Evolutionary conservation across 1,140 invertebrate species (phyloP), one percentile per base, ranked within the genome.

Genomic region (Bombus huntii): DNA sequence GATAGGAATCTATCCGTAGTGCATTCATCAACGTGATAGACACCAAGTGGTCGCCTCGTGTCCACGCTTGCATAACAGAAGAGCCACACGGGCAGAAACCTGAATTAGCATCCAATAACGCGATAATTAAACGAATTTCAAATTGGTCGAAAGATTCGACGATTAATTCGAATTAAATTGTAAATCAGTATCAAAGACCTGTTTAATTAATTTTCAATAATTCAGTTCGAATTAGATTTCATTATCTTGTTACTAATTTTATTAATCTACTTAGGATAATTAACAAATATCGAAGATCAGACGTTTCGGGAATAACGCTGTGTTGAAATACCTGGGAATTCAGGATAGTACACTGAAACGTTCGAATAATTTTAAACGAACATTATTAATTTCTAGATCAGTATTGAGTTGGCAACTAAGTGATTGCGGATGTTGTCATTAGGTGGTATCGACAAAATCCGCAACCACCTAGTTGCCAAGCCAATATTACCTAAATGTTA

Each of bases 1-100:
- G 91, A 91, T 91, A 90, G 74, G 62, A 83, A 90, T 91, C 85
- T 91, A 82, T 90, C 87, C 82, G 71, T 59, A 71, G 39, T 83
- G 87, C 85, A 79, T 91, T 88, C 80, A 91, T 92, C 91, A 88
- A 79, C 47, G 39, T 73, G 88, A 89, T 89, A 82, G 83, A 79
- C 89, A 70, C 70, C 25, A 81, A 89, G 53, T 86, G 78, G 68
- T 65, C 65, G 22, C 31, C 18, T 28, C 65, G 42, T 65, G 72
- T 74, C 62, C 59, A 53, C 31, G 39, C 34, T 70, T 44, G 25
- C 57, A 59, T 53, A 3, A 25, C 31, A 31, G 70, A 59, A 71
- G 42, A 18, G 25, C 47, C 47, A 18, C 18, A 37, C 22, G 5
- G 71, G 18, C 6, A n/a, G 37, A 83, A 74, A 34, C 18, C 5